Evolutionary conservation across 1,140 invertebrate species (phyloP), one percentile per base, ranked within the genome.

Genomic region (Nylanderia fulva): DNA sequence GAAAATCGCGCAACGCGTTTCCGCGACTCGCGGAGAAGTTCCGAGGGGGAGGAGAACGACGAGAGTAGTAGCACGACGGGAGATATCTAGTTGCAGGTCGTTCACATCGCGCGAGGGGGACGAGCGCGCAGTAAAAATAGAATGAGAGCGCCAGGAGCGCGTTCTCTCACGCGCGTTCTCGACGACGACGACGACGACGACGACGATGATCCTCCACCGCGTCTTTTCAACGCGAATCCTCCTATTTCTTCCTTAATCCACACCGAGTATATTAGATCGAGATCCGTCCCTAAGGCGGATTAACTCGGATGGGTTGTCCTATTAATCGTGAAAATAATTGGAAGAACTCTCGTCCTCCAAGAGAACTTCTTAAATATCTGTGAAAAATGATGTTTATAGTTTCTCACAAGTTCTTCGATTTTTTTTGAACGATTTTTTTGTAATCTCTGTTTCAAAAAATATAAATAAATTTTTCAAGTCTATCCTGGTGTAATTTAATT

Each of bases 31-130:
- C 68, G 48, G 84, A 52, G 69, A 84, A 33, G 60, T 15, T 7
- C 36, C 64, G 69, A 52, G 63, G 21, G 64, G 72, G 63, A 84
- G 83, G 42, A 79, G 90, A 85, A n/a, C n/a, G 85, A 86, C 85
- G 86, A 79, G 80, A 36, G 84, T 71, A 39, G 83, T 71, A 29
- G 83, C 83, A 69, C 29, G 74, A 82, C 90, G 88, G 85, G 90
- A 93, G 92, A 94, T 94, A 94, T 94, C 93, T 94, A 94, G 92
- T 94, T 93, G 92, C 94, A 94, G 94, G 94, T 94, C 94, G 91
- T 94, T 94, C 94, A 94, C 94, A 93, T 93, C 90, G 92, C 91
- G 91, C 75, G 75, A 79, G 93, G 93, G 93, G 92, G 93, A 93
- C 92, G 92, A 92, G 90, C 29, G 75, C 86, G 61, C 88, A 90